Percentiles rank a stretch among this genome's conserved stretches.
Evolutionary conservation across 1,140 invertebrate species (phyloP).

Genomic region (Diorhabda sublineata): DNA sequence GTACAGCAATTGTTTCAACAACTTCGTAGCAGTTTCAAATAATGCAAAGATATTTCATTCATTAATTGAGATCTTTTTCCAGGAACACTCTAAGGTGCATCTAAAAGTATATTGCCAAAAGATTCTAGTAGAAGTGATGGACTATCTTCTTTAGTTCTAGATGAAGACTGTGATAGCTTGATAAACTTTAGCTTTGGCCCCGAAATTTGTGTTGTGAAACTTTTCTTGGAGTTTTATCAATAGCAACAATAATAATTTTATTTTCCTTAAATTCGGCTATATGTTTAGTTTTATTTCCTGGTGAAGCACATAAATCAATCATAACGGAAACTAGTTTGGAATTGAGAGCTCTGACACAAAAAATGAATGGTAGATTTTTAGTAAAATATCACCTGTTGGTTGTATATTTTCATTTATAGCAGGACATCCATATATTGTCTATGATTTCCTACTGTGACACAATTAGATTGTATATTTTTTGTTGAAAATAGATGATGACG

Average conservation of each 20-base stretch:
- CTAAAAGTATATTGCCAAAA: constrained; percentile 80
- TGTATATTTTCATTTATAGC: constrained; percentile 55
- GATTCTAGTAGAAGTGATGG: constrained; percentile 63
- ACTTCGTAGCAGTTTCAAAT: constrained; percentile 69
- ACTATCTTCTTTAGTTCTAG: constrained; percentile 5
- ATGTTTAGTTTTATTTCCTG: constrained; percentile 89
- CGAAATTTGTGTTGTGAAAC: constrained; percentile 52
- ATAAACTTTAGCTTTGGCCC: constrained; percentile 53
- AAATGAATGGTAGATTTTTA: constrained; percentile 84
- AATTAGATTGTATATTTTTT: constrained; percentile 54
- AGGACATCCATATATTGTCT: constrained; percentile 64
- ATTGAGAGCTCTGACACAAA: constrained; percentile 69
- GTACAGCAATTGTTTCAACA: constrained; percentile 85
- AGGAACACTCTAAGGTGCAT: constrained; percentile 83
- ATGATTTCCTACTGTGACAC: constrained; percentile 66
- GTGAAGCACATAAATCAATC: constrained; percentile 87
- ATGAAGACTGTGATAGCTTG: constrained; percentile 44
- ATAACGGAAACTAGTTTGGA: constrained; percentile 66
- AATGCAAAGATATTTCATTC: constrained; percentile 59
- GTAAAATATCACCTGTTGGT: constrained; percentile 54
- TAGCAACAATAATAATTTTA: constrained; percentile 59
- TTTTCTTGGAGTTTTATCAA: constrained; percentile 72
- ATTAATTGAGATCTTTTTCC: constrained; percentile 76
- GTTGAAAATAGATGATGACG: constrained; percentile 66
- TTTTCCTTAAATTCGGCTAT: constrained; percentile 74